These are phyloP conservation scores for Hanleya hanleyi DNA, from an alignment of 2,888 invertebrate species.

Conservation along the genomic window DNA sequence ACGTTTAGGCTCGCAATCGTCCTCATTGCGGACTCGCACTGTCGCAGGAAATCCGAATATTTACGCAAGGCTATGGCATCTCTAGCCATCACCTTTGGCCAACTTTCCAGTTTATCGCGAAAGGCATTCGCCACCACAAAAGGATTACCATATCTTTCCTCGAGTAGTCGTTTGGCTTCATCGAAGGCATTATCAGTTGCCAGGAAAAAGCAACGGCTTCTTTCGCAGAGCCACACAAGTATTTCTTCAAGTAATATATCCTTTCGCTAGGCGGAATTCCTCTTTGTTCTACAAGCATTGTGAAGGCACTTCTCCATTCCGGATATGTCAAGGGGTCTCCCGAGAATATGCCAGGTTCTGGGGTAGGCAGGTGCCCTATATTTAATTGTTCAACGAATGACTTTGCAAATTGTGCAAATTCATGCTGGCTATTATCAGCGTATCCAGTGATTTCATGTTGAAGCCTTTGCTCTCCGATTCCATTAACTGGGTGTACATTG, in stretches of 20 bases:
- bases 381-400: slow-evolving; percentile 8
- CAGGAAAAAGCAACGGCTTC: slow-evolving; percentile 36
- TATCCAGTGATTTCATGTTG: too few species aligned
- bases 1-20: slow-evolving; percentile 14
- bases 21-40: slow-evolving; percentile 27
- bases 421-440: too few species aligned
- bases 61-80: slow-evolving; percentile 25
- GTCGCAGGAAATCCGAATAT: slow-evolving; percentile 33
- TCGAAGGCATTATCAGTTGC: slow-evolving; percentile 23
- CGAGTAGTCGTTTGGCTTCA: slow-evolving; percentile 32
- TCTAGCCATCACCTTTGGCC: slow-evolving; percentile 24
- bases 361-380: slow-evolving; percentile 26
- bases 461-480: too few species aligned
- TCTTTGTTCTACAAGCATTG: slow-evolving; percentile 23
- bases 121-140: slow-evolving; percentile 35
- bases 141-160: slow-evolving; percentile 35
- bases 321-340: slow-evolving; percentile 36
- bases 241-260: slow-evolving; percentile 32
- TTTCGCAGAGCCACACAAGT: slow-evolving; percentile 29
- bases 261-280: slow-evolving; percentile 29
- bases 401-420: too few species aligned
- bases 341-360: slow-evolving; percentile 33
- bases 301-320: slow-evolving; percentile 28
- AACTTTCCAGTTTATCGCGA: slow-evolving; percentile 28
- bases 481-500: too few species aligned